Conservation (phyloP, 2,113 vertebrate species). For the Cervus canadensis region DNA sequence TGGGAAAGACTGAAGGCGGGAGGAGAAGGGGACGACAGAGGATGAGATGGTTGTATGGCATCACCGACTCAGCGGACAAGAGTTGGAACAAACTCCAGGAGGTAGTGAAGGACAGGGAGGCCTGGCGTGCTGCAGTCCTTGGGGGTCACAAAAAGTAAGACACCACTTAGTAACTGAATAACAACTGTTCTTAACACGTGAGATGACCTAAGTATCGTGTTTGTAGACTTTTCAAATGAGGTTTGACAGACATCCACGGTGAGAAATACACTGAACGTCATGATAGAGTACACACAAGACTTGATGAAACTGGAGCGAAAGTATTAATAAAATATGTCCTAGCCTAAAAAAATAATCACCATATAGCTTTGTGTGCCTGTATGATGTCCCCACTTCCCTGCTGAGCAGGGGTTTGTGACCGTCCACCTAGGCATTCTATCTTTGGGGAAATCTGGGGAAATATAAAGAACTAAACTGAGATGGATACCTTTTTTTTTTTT, state of each 20-base stretch:
- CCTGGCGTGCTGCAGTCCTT: not conserved
- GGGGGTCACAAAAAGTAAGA: not conserved
- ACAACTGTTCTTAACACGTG: not conserved
- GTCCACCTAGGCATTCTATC: not conserved
- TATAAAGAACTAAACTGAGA: too few species aligned
- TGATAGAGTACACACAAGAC: accelerated
- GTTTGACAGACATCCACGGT: not conserved
- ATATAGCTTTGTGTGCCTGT: accelerated
- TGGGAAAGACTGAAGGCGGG: not conserved
- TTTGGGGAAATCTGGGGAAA: not conserved
- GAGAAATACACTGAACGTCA: not conserved
- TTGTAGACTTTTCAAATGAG: not conserved
- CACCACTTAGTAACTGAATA: accelerated
- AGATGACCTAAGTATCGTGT: accelerated
- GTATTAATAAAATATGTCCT: not conserved
- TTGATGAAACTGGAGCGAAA: not conserved
- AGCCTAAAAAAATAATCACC: not conserved
- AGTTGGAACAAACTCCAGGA: not conserved
- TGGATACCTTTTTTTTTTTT: not conserved
- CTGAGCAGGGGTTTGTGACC: not conserved
- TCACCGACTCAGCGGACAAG: accelerated
- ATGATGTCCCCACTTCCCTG: not conserved
- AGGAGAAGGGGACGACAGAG: not conserved
- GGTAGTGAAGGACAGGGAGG: accelerated
- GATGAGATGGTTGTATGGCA: not conserved